Evolutionary conservation across 2,888 invertebrate genomes (phyloP), one percentile per base, ranked within the genome.

Genomic region (Papilio protenor): DNA sequence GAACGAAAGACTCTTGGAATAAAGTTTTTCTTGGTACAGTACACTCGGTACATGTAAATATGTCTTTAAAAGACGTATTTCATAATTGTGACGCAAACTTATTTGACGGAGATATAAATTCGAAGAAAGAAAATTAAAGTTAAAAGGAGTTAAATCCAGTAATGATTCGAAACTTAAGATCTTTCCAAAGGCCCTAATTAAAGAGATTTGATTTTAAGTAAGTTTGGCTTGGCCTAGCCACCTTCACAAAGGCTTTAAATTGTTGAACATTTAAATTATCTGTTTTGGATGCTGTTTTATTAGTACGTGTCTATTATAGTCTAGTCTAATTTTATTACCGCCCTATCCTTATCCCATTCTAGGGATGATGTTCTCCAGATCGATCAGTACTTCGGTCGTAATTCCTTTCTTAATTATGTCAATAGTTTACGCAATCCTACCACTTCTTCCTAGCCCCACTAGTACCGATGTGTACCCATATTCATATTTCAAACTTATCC

Each of bases 151-250:
- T 40, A 5, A 40, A 8, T 33, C 5, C 33, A 40, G 8, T 40
- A 40, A 40, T 5, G 40, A 40, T 8, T 40, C 8, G 40, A 52
- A 5, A 52, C 5, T 69, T 69, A 69, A 69, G 11, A 66, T 66
- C 40, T 40, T 69, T n/a, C 12, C 10, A 69, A 45, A 45, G 21
- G 11, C 45, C 21, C 45, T 45, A 69, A 69, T 69, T 69, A 69
- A 69, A 45, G 66, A 69, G 66, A 69, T 69, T 66, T 66, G n/a
- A n/a, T n/a, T n/a, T 69, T 21, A 69, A 69, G n/a, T 45, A 45
- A 21, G 66, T 69, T 40, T 45, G 66, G n/a, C 21, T 45, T 3
- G 10, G 45, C 12, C 12, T 40, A 66, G n/a, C 45, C 11, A 21
- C 40, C 66, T 45, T 69, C 21, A 45, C 1, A 69, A 21, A 16